Evolutionary conservation across 2,797 vertebrate genomes (phyloP), one percentile per base, ranked within the genome.

Genomic region (Zonotrichia albicollis): DNA sequence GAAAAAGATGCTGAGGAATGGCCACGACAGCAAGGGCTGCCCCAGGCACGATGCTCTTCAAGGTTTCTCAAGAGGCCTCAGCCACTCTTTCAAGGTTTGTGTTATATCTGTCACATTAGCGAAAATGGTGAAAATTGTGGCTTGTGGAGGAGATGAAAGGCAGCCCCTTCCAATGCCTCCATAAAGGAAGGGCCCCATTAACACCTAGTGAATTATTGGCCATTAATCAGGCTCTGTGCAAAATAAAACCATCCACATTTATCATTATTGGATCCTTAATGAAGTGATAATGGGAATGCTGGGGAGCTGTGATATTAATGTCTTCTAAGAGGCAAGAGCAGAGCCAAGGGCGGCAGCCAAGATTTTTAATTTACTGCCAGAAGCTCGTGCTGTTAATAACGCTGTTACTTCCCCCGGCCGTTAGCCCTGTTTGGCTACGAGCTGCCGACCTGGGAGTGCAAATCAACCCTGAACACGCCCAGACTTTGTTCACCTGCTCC

Each of bases 201-300:
- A 95, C 95, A 97, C 96, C 94, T 95, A 88, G 90, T 96, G 96
- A 97, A 96, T 96, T 97, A 96, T 94, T 96, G 89, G 93, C 95
- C 94, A 95, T 97, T 97, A 96, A 96, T 97, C 96, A 96, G 88
- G 71, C 88, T 93, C 78, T 1, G 65, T 43, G 79, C 93, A 94
- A 95, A 96, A 96, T 96, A 96, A 96, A 96, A 88, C 92, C 89
- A 94, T 96, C 95, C 93, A 94, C 88, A 95, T 94, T 92, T 97
- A 95, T 97, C 97, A 95, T 97, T 97, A 97, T 96, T 90, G 94
- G 93, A 89, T 96, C 93, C 94, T 96, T 97, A 97, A 97, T 97
- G 97, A 97, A 97, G 97, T 94, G 95, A 94, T 97, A 97, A 97
- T 97, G 95, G 96, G 96, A 96, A 94, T 94, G 92, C 96, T 94